Evolutionary conservation across 2,113 vertebrate genomes (phyloP), one percentile per base, ranked within the genome.

Genomic region (Corvus cornix): DNA sequence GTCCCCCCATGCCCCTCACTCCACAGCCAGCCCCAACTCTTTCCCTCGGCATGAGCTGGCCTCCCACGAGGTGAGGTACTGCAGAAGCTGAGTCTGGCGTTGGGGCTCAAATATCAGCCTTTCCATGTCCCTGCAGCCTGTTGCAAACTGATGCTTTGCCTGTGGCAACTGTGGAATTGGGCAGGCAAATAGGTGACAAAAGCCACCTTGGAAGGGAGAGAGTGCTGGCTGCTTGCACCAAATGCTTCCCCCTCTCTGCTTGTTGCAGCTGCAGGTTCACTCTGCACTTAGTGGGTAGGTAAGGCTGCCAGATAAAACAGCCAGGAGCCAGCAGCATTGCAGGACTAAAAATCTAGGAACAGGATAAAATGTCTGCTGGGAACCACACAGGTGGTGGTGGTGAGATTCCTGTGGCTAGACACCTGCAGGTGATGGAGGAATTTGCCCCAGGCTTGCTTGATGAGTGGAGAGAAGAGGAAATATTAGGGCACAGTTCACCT

Each of bases 31-130:
- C 11, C 48, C 37, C 26, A 37, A 1, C 1, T 7, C 24, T 64
- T 89, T 48, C 33, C 59, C 26, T 46, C 7, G 0, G 0, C 9
- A 0, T 19, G 51, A 10, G 6, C 3, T 41, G n/a, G 21, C 15
- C 24, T 59, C 44, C 33, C 2, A 1, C 41, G 20, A 28, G 11
- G 26, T 13, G 26, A 41, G 18, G 13, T 3, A 2, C 7, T 16
- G 21, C n/a, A 16, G 48, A 60, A 37, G 8, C 12, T 11, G 64
- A 24, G 21, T 44, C 44, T 64, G 33, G 27, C 8, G 20, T 6
- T 21, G 4, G 8, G 28, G 35, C 33, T 81, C 17, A 2, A 75
- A 88, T 77, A 73, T 30, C 80, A 60, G 46, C 41, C 15, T 72
- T 35, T 51, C 17, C 33, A 39, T 27, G 24, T 48, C 49, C 37